Evolutionary conservation across 2,888 invertebrate genomes (phyloP), one percentile per base, ranked within the genome.

Genomic region (Phortica magna): DNA sequence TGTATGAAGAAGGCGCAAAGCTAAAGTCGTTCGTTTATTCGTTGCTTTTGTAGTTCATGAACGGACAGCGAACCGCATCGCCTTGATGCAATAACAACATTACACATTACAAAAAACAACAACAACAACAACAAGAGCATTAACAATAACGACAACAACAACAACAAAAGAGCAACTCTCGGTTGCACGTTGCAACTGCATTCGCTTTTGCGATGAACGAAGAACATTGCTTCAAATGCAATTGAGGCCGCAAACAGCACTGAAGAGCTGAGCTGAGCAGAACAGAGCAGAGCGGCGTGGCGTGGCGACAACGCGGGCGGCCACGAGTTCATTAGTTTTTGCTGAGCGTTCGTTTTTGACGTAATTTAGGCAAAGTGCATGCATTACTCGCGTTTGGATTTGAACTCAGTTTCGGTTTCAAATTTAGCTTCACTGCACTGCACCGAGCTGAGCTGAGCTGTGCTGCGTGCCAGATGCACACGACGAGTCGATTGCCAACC

Each of bases 41-140:
- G 48, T 48, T 48, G 70, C 22, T 71, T 71, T 71, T 71, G 70
- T 71, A 71, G 70, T 71, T 71, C 70, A 71, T 71, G 70, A 71
- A 71, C 70, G 70, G 55, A 53, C 70, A 55, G 55, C 70, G 70
- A 71, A 71, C 70, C 55, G 70, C 41, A 42, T 22, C 55, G 70
- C 41, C 53, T 53, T 42, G 70, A 55, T 71, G 65, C 39, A 65
- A 65, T 65, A 31, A 65, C 19, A 22, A 61, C 22, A 22, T 61
- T 31, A 31, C 2, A 31, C 22, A 22, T 61, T 22, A 22, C 61
- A 22, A 10, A 64, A 22, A 64, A 10, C 39, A 64, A 64, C 64
- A 64, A 31, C 64, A 14, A 39, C 39, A 22, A 10, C 61, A 61
- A 10, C 61, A 22, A 22, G 12, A 61, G n/a, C 59, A 59, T 7